Conservation (phyloP, 2,113 vertebrate species). For the Oreochromis spilurus region DNA sequence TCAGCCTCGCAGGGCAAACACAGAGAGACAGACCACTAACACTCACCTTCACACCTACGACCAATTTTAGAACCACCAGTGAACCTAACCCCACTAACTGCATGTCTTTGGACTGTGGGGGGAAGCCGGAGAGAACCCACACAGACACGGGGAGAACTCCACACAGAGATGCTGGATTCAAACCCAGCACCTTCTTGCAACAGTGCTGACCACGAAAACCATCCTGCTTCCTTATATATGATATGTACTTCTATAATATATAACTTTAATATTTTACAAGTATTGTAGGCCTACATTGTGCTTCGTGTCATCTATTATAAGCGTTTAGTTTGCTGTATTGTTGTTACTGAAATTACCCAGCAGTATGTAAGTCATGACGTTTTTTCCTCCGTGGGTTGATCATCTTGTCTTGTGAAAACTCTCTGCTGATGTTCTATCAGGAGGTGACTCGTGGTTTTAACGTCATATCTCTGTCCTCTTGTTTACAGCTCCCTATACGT, state of each 20-base stretch:
- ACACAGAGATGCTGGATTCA: background rate
- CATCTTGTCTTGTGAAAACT: background rate
- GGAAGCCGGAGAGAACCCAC: background rate
- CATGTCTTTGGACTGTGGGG: background rate
- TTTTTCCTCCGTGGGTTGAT: background rate
- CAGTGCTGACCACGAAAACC: background rate
- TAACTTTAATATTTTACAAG: background rate
- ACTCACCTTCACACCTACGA: background rate
- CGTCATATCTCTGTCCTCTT: background rate
- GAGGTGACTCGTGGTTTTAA: background rate
- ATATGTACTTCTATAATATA: background rate
- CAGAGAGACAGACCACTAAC: background rate
- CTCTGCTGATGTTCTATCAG: background rate
- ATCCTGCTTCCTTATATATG: background rate
- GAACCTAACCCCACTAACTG: background rate
- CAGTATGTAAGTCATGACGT: background rate
- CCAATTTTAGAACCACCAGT: background rate
- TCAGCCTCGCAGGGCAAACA: background rate
- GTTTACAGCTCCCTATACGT: background rate
- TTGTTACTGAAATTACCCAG: background rate
- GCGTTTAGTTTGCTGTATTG: fast-evolving
- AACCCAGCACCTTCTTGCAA: background rate
- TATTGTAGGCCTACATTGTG: background rate
- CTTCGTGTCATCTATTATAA: background rate
- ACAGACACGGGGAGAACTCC: background rate